Evolutionary conservation across 2,113 vertebrate species (phyloP).

Genomic region (Bos javanicus): DNA sequence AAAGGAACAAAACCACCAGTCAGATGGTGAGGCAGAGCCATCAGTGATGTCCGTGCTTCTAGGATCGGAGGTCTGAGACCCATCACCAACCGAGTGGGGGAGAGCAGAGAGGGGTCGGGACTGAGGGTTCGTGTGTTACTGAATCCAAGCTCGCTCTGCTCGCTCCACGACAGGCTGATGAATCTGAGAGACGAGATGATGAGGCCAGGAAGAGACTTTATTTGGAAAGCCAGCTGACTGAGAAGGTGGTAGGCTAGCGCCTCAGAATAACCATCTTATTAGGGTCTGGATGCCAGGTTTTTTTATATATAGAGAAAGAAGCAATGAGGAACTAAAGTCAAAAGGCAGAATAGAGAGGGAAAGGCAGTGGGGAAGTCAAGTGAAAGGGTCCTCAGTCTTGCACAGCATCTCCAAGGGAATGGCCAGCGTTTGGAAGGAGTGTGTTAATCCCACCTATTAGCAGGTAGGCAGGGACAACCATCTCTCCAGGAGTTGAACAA

Average conservation of each 20-base stretch:
- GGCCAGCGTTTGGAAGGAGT: background rate
- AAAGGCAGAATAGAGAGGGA: background rate
- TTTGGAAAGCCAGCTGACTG: background rate
- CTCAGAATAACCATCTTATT: background rate
- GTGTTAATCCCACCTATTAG: background rate
- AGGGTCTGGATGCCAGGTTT: background rate
- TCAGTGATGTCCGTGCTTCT: fast-evolving
- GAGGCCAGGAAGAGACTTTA: background rate
- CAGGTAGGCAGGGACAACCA: background rate
- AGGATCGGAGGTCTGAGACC: background rate
- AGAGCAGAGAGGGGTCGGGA: fast-evolving
- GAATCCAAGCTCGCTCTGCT: background rate
- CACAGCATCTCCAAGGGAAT: background rate
- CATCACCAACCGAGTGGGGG: fast-evolving
- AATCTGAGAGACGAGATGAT: background rate
- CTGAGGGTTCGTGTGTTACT: background rate
- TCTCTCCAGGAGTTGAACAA: background rate
- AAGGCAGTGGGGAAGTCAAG: background rate
- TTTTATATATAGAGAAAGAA: background rate
- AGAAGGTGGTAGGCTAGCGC: background rate
- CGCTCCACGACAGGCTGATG: fast-evolving
- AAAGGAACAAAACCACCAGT: background rate
- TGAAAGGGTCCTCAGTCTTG: background rate
- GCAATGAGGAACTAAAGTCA: background rate
- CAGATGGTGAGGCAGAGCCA: background rate